Evolutionary conservation across 2,888 invertebrate genomes (phyloP), one percentile per base, ranked within the genome.

Genomic region (Apeira syringaria): DNA sequence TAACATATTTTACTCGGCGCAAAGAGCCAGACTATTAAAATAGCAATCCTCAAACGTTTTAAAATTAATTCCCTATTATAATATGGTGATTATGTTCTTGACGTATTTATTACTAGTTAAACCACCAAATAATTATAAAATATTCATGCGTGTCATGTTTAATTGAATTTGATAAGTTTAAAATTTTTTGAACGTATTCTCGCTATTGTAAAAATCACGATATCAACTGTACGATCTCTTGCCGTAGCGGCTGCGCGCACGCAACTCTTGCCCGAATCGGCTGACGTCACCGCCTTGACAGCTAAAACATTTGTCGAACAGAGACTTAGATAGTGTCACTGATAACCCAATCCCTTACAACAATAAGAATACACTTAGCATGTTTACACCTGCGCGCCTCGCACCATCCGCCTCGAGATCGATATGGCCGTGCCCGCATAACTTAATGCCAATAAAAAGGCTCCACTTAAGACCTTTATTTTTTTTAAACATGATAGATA

Each of bases 311-410:
- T 88, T 88, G 84, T 89, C 87, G 89, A 89, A 85, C 84, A 69
- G 61, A n/a, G n/a, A n/a, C 72, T 61, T 59, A 88, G 89, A 89
- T 89, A 86, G 87, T 88, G 89, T 89, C 89, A 89, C 78, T 79
- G 89, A 89, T 89, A 88, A 88, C 76, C 76, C 80, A 81, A 86
- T 81, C 88, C 87, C 84, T 85, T 84, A 85, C 78, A 86, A 89
- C 87, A 88, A 89, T 88, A 78, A 84, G 84, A 87, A 86, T 69
- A 87, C 87, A 89, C 87, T 89, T 89, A 87, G 80, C 85, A 84
- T 87, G 87, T 89, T 88, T 88, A 87, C 89, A 89, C 89, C 89
- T 89, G 89, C 88, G 61, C 79, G 78, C 78, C 42, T 78, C 80
- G 61, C 60, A 71, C 70, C 72, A 59, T 9, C 64, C 58, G 7